Base-by-base conservation (phyloP, 2,113 vertebrate species). In the Hirundichthys speculiger region DNA sequence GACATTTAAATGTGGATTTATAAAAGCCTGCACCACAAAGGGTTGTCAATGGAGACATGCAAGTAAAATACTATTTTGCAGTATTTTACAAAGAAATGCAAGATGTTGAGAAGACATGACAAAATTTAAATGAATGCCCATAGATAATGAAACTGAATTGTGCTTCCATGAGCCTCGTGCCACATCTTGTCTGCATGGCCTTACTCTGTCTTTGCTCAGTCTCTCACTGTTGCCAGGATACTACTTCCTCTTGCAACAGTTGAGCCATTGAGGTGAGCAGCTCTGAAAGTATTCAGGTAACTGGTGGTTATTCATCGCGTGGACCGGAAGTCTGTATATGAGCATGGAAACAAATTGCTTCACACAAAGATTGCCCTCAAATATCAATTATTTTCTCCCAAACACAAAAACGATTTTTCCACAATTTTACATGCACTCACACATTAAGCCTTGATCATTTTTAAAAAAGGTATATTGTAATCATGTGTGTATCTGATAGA, bases 181-280 rank as follows among this genome's bases (percentile, higher is more conserved):
- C 58, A 72, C 64, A 68, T 86, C 65, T 82, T 71, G 56, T 79
- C 67, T 74, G 63, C 45, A 43, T 89, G 85, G 89, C 89, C 85
- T 90, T 90, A 88, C 87, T 85, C 87, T 87, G 86, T 86, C 80
- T 89, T 88, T 90, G 86, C 78, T 80, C 81, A 41, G 75, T 84
- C 89, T 85, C 81, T 60, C 69, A 81, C 89, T 84, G 92, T 92
- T 93, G 92, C 90, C 87, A 77, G 90, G 90, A 91, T 89, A 91
- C 90, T 54, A 83, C 90, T 92, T 91, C 86, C 88, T 77, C 68
- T 90, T 78, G 86, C 91, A 91, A 91, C 90, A 89, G 82, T 86
- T 86, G 30, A 34, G 30, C 73, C 5, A 1, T 45, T 58, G 63
- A 89, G 83, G 90, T 79, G 79, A 85, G 75, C 68, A 68, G 67